Base-by-base conservation (phyloP, 1,140 invertebrate genomes). In the Solenopsis fugax region DNA sequence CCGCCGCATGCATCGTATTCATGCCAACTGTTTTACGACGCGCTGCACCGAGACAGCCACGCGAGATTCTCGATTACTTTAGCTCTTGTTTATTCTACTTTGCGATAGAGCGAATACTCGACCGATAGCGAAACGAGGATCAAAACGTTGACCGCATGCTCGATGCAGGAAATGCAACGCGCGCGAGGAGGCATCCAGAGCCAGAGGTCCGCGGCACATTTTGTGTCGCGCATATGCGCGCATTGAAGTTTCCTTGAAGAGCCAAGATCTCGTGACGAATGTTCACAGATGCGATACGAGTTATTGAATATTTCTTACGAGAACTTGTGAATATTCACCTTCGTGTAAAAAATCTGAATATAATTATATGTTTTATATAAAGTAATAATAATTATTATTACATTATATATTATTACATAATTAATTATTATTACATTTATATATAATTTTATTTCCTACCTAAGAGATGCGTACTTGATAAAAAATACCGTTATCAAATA, bases 81-180 rank as follows among this genome's bases (percentile, higher is more conserved):
- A 58, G 13, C 45, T 65, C 60, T 85, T 58, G 73, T 50, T 71
- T 65, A 77, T 54, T 56, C 82, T 85, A 85, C 85, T 77, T 75
- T 76, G 71, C 56, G 41, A 34, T 52, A 58, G 48, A 64, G 60
- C 67, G 24, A 41, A 76, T 50, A 50, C 24, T 50, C 37, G 34
- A 81, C 52, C 21, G 37, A 56, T 58, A 54, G 21, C 16, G 45
- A 71, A 71, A 18, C 24, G 16, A 81, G 21, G 37, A 81, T 45
- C 37, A 71, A 81, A 71, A 81, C 18, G 37, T 21, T 13, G n/a
- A 6, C 29, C 50, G 21, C 50, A 4, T 71, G 24, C 24, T 71
- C 24, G 29, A 34, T 48, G 45, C 18, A 65, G 75, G 34, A 41
- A 78, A 52, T 2, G 29, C 45, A 37, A 29, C 4, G 18, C 24